Percentiles rank a stretch among this genome's conserved stretches.
Evolutionary conservation across 2,113 vertebrate species (phyloP).

Genomic region (Sinocyclocheilus anshuiensis): DNA sequence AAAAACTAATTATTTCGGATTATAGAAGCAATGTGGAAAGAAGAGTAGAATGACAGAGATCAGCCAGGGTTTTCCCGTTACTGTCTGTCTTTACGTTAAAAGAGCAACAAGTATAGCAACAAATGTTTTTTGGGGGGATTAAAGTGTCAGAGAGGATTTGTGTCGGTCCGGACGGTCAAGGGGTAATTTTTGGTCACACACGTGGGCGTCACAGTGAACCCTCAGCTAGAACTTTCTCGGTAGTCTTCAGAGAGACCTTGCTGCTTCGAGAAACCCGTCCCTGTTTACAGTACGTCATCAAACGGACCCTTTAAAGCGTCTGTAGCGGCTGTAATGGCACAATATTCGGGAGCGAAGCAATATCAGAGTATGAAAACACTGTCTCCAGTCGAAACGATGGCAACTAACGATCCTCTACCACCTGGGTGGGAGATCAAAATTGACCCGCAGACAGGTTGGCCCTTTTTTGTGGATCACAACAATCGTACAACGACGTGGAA

Average conservation of each 20-base stretch:
- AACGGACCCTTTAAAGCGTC: slow-evolving; percentile 86
- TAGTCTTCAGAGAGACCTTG: slow-evolving; percentile 59
- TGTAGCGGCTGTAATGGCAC: slow-evolving; percentile 76
- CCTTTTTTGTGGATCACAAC: slow-evolving; percentile 97
- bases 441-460: slow-evolving; percentile 96
- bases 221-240: slow-evolving; percentile 81
- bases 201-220: slow-evolving; percentile 59
- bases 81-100: not conserved
- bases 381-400: slow-evolving; percentile 75
- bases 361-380: slow-evolving; percentile 83
- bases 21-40: not conserved
- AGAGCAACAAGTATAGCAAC: slow-evolving; percentile 21
- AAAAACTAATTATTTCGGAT: too few species aligned
- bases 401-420: slow-evolving; percentile 85
- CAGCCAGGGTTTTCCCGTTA: not conserved
- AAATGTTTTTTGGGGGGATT: not conserved
- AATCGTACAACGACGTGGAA: slow-evolving; percentile 94
- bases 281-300: slow-evolving; percentile 80
- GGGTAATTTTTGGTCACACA: slow-evolving; percentile 61
- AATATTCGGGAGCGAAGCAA: slow-evolving; percentile 68
- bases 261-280: slow-evolving; percentile 91
- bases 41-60: not conserved
- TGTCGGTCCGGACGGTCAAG: slow-evolving; percentile 47
- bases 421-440: slow-evolving; percentile 97
- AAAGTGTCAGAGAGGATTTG: not conserved